A percentile compares a stretch with the other conserved stretches of the same genome.
These are phyloP conservation scores for Tenthredo distinguenda DNA, from an alignment of 2,888 invertebrate genomes.

Conservation along the genomic window DNA sequence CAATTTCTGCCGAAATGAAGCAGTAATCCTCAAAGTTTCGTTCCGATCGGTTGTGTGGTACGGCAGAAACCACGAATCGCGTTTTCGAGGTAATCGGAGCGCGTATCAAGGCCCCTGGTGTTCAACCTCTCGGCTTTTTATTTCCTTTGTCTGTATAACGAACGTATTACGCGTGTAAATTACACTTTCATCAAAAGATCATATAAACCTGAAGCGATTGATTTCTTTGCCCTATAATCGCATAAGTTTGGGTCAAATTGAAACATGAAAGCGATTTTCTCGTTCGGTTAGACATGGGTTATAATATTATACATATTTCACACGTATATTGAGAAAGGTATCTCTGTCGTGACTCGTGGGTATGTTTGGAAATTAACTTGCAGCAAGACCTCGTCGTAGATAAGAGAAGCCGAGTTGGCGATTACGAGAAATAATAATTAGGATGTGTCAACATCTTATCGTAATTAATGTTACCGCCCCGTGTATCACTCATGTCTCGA, in stretches of 20 bases:
- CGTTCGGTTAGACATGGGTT: background rate
- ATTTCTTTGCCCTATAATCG: background rate
- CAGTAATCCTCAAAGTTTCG: too few relatives aligned
- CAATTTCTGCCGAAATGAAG: too few relatives aligned
- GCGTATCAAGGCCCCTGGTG: too few relatives aligned
- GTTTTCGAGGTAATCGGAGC: too few relatives aligned
- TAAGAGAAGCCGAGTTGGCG: background rate
- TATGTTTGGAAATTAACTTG: background rate
- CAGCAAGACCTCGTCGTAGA: background rate
- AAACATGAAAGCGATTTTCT: background rate
- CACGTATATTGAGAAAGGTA: background rate
- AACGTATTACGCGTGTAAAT: background rate
- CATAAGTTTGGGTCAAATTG: background rate
- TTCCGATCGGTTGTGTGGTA: too few relatives aligned
- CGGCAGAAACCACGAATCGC: too few relatives aligned
- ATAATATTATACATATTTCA: background rate
- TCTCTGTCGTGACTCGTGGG: too few relatives aligned
- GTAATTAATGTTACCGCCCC: background rate
- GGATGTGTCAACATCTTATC: constrained; percentile 25
- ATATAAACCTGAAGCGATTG: background rate
- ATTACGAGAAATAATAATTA: constrained; percentile 16
- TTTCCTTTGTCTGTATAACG: too few relatives aligned
- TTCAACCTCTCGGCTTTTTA: too few relatives aligned
- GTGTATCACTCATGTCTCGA: background rate
- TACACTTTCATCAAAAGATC: background rate